Conservation (phyloP, 2,888 invertebrate genomes). For the Ophion slaviceki region DNA sequence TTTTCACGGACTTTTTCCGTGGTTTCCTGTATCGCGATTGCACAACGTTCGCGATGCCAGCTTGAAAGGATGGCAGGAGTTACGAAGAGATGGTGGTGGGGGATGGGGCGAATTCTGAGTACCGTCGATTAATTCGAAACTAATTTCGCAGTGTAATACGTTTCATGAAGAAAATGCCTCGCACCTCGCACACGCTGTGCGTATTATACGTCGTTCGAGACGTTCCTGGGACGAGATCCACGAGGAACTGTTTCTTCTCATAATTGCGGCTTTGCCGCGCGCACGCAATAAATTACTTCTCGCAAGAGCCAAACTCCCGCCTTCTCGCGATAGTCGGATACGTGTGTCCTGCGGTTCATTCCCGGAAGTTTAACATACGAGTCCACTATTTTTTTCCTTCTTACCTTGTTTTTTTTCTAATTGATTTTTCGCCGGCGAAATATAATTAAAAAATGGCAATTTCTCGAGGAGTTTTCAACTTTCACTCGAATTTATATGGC, state of each 20-base stretch:
- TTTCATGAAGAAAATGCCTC: constrained; percentile 54
- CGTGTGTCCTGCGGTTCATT: constrained; percentile 47
- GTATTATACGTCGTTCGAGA: constrained; percentile 44
- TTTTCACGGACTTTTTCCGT: background rate
- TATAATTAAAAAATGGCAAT: constrained; percentile 24
- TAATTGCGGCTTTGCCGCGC: constrained; percentile 64
- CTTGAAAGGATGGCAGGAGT: background rate
- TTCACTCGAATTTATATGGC: constrained; percentile 8
- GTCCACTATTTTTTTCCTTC: constrained; percentile 31
- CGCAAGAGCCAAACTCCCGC: constrained; percentile 57
- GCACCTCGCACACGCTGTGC: constrained; percentile 49
- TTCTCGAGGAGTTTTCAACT: constrained; percentile 21
- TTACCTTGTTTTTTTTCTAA: background rate
- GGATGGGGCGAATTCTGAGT: constrained; percentile 15
- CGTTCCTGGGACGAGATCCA: constrained; percentile 52
- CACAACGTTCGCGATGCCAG: background rate
- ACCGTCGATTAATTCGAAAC: constrained; percentile 60
- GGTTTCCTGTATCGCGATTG: constrained; percentile 8
- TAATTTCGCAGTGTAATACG: constrained; percentile 60
- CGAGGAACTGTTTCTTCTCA: constrained; percentile 61
- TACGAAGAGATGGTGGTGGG: background rate
- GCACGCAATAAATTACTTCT: constrained; percentile 65
- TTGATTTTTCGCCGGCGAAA: constrained; percentile 15
- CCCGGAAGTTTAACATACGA: constrained; percentile 48
- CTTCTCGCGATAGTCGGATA: constrained; percentile 42